phyloP scores from a whole-genome alignment of 1,140 invertebrate genomes.

The Caerostris extrusa region DNA sequence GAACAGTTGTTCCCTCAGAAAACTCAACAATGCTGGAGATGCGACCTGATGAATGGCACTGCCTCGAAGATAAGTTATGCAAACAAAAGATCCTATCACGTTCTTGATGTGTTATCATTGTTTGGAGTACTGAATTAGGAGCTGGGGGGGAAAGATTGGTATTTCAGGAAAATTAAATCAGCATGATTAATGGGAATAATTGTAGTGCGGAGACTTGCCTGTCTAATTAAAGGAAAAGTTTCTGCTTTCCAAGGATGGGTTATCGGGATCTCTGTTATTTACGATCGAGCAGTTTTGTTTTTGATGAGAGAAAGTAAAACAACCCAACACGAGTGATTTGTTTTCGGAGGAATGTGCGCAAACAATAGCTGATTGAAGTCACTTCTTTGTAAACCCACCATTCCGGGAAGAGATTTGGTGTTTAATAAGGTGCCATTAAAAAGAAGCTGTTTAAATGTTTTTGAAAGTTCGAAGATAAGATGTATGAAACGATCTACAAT shows the following conservation, averaged over 20 bases:
- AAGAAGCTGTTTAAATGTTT: too few relatives aligned
- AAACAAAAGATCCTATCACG: conserved; percentile 2
- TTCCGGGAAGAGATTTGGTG: too few relatives aligned
- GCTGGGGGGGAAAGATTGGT: neutral
- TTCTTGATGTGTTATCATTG: neutral
- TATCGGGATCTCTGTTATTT: neutral
- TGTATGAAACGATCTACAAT: too few relatives aligned
- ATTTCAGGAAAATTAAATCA: neutral
- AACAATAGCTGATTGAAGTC: neutral
- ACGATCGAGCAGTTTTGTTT: neutral
- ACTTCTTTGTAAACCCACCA: too few relatives aligned
- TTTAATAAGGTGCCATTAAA: too few relatives aligned
- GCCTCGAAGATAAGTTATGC: neutral
- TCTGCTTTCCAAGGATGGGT: neutral
- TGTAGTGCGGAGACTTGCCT: neutral
- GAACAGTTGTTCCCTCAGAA: too few relatives aligned
- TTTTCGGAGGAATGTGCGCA: neutral
- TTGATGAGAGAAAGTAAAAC: neutral
- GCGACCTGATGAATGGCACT: neutral
- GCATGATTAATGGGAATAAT: neutral
- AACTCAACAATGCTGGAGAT: neutral
- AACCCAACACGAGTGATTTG: neutral
- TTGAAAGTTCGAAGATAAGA: too few relatives aligned
- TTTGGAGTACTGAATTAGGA: too few relatives aligned
- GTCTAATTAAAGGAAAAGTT: neutral